phyloP scores from a whole-genome alignment of 2,113 vertebrate species.

The Bucco capensis region DNA sequence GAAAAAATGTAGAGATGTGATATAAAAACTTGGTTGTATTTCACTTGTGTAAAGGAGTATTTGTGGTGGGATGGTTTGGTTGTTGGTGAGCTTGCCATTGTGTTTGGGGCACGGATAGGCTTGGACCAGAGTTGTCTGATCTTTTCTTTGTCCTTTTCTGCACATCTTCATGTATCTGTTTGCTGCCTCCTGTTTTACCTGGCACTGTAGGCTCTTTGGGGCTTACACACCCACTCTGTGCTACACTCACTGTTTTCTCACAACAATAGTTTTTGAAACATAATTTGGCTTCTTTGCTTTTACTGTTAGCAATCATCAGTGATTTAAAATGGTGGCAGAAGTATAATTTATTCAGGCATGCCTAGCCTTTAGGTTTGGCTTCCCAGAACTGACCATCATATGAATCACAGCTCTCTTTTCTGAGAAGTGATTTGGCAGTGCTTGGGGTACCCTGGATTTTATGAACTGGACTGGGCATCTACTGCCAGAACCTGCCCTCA shows the following conservation, averaged over 20 bases:
- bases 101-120: not conserved
- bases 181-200: not conserved
- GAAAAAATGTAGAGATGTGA: not conserved
- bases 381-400: not conserved
- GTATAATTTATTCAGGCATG: not conserved
- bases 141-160: not conserved
- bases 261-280: not conserved
- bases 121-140: not conserved
- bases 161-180: rapidly evolving
- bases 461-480: not conserved
- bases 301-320: not conserved
- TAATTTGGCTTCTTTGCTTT: not conserved
- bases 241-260: not conserved
- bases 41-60: not conserved
- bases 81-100: rapidly evolving
- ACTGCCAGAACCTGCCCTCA: not conserved
- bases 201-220: not conserved
- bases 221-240: not conserved
- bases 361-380: not conserved
- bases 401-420: not conserved
- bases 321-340: not conserved
- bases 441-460: not conserved
- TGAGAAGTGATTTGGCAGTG: not conserved
- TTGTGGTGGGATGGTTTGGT: not conserved
- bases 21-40: rapidly evolving